A percentile compares a stretch with the other conserved stretches of the same genome.
These are phyloP conservation scores for Pangasianodon gigas DNA, from an alignment of 2,113 vertebrate species.

Conservation along the genomic window DNA sequence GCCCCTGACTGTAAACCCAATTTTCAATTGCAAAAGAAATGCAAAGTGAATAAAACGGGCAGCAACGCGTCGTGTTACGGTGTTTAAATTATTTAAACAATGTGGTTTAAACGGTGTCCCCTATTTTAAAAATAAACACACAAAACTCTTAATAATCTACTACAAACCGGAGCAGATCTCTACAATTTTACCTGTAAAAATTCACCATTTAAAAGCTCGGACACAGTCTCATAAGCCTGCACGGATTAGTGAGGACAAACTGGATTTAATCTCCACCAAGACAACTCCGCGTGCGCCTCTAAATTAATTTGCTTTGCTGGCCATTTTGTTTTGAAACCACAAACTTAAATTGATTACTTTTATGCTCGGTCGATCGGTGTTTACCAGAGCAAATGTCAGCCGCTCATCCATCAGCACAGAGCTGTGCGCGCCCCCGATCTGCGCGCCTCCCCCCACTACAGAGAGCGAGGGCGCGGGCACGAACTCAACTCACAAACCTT, in stretches of 20 bases:
- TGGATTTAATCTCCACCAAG: conserved; percentile 21
- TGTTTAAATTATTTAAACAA: not conserved
- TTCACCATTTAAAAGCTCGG: not conserved
- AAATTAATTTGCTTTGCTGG: not conserved
- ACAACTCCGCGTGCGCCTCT: not conserved
- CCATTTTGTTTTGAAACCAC: not conserved
- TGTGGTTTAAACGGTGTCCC: not conserved
- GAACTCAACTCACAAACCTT: conserved; percentile 43
- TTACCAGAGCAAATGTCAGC: conserved; percentile 39
- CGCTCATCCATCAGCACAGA: conserved; percentile 29
- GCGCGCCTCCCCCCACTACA: conserved; percentile 39
- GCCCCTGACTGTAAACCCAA: not conserved
- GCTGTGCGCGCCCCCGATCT: conserved; percentile 40
- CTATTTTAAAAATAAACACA: not conserved
- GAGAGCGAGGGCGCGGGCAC: conserved; percentile 59
- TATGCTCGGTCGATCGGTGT: conserved; percentile 48
- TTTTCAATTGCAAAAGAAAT: conserved; percentile 15
- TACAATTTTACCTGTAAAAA: not conserved
- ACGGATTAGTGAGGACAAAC: conserved; percentile 29
- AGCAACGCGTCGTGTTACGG: not conserved
- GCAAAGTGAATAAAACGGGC: conserved; percentile 1
- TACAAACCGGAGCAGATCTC: not conserved
- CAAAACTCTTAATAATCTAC: rapidly evolving
- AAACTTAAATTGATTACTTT: not conserved
- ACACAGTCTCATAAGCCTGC: not conserved